These are phyloP conservation scores for Cerastoderma edule DNA, from an alignment of 2,888 invertebrate genomes.

Conservation along the genomic window DNA sequence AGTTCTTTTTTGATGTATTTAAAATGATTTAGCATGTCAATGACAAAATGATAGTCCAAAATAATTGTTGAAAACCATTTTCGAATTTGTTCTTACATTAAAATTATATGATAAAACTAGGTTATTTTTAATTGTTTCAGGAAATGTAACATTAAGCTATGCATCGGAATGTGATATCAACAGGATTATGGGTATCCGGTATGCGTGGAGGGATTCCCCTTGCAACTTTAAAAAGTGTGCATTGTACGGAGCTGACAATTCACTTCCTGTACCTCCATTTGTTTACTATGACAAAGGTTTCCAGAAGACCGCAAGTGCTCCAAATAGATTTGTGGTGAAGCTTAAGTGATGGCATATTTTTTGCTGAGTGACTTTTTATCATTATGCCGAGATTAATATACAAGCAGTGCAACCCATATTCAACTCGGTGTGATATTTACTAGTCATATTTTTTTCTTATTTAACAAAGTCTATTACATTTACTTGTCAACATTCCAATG, in stretches of 20 bases:
- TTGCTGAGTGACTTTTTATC: no score
- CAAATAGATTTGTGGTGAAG: no score
- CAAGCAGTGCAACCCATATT: no score
- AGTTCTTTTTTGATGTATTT: neutral
- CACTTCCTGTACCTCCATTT: constrained; percentile 52
- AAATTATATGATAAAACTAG: no score
- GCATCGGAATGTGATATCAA: constrained; percentile 35
- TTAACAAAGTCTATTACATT: no score
- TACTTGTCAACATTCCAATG: no score
- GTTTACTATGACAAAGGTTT: constrained; percentile 40
- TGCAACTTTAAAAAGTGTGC: constrained; percentile 54
- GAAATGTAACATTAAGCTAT: constrained; percentile 37
- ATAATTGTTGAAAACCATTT: neutral
- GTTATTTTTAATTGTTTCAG: constrained; percentile 33
- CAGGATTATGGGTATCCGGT: constrained; percentile 46
- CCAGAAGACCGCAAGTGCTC: no score
- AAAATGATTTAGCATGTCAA: neutral
- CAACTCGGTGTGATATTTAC: no score
- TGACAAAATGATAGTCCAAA: neutral
- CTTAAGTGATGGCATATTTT: no score
- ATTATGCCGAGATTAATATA: no score
- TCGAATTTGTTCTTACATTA: neutral
- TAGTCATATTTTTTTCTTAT: no score
- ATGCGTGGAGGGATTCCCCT: constrained; percentile 53
- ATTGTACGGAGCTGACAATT: constrained; percentile 45